Conservation (phyloP, 2,888 invertebrate species). For the Fissipunctia ypsillon region DNA sequence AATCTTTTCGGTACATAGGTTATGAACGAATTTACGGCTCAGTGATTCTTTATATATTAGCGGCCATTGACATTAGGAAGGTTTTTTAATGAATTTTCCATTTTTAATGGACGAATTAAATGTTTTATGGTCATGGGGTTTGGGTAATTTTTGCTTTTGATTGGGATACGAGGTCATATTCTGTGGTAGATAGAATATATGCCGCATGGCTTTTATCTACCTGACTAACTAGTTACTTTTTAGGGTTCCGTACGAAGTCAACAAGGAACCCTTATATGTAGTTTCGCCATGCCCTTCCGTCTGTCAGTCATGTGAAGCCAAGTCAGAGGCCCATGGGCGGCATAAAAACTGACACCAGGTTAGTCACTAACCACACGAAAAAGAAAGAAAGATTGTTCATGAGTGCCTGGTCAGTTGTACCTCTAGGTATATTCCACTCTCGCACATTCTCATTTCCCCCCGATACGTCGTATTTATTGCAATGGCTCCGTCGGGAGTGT, state of each 20-base stretch:
- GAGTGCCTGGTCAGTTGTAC: conserved; percentile 9
- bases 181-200: neutral
- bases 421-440: conserved; percentile 48
- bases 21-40: conserved; percentile 77
- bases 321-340: too few species aligned
- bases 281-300: too few species aligned
- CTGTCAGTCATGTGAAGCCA: too few species aligned
- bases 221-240: too few species aligned
- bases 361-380: too few species aligned
- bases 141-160: conserved; percentile 9
- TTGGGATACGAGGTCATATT: neutral
- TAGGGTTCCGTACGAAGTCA: too few species aligned
- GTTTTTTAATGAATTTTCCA: conserved; percentile 65
- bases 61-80: conserved; percentile 67
- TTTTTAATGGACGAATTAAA: conserved; percentile 47
- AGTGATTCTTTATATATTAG: conserved; percentile 72
- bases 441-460: conserved; percentile 55
- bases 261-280: too few species aligned
- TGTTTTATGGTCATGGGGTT: conserved; percentile 35
- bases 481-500: conserved; percentile 75
- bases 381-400: too few species aligned
- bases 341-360: too few species aligned
- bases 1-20: conserved; percentile 76
- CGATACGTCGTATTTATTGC: conserved; percentile 73
- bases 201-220: neutral